phyloP scores from a whole-genome alignment of 2,113 vertebrate species.

The Pseudorectes ferrugineus region DNA sequence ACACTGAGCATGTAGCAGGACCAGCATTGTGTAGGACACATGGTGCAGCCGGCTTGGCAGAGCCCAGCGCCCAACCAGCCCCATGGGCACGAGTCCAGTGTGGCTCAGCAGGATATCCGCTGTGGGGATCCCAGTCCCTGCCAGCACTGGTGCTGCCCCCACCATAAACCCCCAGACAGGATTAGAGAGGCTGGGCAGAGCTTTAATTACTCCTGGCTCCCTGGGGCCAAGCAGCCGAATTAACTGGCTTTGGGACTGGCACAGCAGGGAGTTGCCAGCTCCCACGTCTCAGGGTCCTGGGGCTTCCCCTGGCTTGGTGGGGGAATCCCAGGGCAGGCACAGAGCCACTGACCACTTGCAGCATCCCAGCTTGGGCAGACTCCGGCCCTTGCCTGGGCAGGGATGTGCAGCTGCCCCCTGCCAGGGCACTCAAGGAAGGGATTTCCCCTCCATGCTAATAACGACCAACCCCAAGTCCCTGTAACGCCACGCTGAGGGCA shows the following conservation, averaged over 20 bases:
- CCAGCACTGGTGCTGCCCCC: neutral
- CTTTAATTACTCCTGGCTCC: neutral
- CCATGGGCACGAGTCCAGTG: rapidly evolving
- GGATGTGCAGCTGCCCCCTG: rapidly evolving
- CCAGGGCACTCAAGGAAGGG: neutral
- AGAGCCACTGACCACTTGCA: neutral
- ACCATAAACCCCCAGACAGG: neutral
- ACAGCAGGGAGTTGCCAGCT: neutral
- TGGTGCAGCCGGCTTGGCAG: neutral
- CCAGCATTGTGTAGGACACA: neutral
- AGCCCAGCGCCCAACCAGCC: neutral
- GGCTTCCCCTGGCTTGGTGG: neutral
- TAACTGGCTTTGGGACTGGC: neutral
- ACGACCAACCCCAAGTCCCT: neutral
- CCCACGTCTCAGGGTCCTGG: rapidly evolving
- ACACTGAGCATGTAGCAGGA: neutral
- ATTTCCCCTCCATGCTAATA: neutral
- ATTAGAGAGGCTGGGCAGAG: neutral
- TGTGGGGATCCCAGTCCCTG: rapidly evolving
- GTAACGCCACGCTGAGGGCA: neutral
- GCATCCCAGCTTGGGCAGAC: neutral
- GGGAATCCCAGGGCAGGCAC: neutral
- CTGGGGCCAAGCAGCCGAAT: neutral
- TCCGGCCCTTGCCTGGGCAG: rapidly evolving
- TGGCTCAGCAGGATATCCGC: neutral